phyloP scores from a whole-genome alignment of 2,888 invertebrate genomes.

The Herminia tarsipennalis region DNA sequence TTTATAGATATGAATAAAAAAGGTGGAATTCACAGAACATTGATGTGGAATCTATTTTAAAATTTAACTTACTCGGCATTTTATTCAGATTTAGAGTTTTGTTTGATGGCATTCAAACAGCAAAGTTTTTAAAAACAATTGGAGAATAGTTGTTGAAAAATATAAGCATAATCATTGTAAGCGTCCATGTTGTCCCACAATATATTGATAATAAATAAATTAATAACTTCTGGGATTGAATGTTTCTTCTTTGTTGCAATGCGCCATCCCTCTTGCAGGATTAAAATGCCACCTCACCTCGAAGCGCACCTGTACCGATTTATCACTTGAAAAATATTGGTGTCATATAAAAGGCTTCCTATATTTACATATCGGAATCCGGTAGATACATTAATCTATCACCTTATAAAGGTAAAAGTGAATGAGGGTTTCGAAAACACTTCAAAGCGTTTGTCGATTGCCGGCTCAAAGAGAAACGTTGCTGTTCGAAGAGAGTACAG shows the following conservation, averaged over 20 bases:
- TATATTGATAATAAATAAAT: constrained; percentile 54
- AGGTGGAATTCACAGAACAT: too few relatives aligned
- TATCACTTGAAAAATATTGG: constrained; percentile 44
- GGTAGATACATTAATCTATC: not conserved
- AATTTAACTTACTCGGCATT: too few relatives aligned
- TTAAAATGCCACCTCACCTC: constrained; percentile 56
- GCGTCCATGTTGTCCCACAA: constrained; percentile 10
- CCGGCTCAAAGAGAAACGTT: constrained; percentile 57
- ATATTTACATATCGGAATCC: constrained; percentile 18
- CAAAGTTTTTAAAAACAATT: too few relatives aligned
- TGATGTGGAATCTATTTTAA: too few relatives aligned
- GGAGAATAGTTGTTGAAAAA: not conserved
- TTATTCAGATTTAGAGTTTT: too few relatives aligned
- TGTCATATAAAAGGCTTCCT: constrained; percentile 5
- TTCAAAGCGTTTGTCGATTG: constrained; percentile 59
- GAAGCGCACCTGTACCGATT: constrained; percentile 54
- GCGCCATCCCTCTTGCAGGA: constrained; percentile 55
- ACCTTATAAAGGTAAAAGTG: constrained; percentile 35
- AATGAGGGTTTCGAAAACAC: constrained; percentile 51
- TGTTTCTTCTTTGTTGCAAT: constrained; percentile 45
- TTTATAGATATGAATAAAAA: too few relatives aligned
- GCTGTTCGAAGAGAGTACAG: constrained; percentile 49
- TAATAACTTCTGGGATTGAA: constrained; percentile 49
- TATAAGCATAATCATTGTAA: constrained; percentile 3
- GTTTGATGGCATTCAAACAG: too few relatives aligned